These are phyloP conservation scores for Lethrus apterus DNA, from an alignment of 1,140 invertebrate species.

Conservation along the genomic window DNA sequence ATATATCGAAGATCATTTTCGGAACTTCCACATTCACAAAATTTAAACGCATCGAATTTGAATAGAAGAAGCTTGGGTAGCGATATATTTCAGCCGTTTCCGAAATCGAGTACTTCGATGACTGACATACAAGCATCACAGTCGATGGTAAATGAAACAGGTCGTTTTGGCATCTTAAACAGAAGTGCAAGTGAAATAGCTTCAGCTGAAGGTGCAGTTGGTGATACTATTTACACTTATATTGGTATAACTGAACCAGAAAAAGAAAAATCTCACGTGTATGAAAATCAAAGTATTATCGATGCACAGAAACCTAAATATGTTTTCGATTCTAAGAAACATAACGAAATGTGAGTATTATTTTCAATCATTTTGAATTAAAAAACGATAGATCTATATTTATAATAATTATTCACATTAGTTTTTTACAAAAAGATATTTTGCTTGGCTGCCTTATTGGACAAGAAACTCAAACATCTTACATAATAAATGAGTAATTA, in stretches of 20 bases:
- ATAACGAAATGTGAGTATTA: conserved; percentile 33
- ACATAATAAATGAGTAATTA: no score
- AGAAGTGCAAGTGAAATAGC: conserved; percentile 33
- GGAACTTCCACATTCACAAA: conserved; percentile 45
- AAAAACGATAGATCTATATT: no score
- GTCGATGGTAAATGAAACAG: background rate
- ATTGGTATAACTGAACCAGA: conserved; percentile 51
- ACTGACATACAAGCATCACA: conserved; percentile 35
- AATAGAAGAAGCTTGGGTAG: conserved; percentile 46
- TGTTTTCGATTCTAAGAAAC: conserved; percentile 30
- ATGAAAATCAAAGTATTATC: conserved; percentile 37
- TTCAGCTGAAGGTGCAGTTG: conserved; percentile 9
- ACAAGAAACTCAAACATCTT: no score
- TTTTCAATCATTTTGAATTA: background rate
- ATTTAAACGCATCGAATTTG: conserved; percentile 33
- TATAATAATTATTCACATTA: no score
- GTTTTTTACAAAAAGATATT: background rate
- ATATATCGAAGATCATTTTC: conserved; percentile 59
- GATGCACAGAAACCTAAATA: conserved; percentile 38
- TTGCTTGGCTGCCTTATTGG: no score
- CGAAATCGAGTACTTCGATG: conserved; percentile 39
- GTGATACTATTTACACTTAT: conserved; percentile 47
- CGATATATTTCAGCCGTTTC: conserved; percentile 31
- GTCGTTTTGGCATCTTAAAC: conserved; percentile 7
- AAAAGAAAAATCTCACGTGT: conserved; percentile 30